Evolutionary conservation across 2,888 invertebrate species (phyloP).

Genomic region (Lasioglossum morio): DNA sequence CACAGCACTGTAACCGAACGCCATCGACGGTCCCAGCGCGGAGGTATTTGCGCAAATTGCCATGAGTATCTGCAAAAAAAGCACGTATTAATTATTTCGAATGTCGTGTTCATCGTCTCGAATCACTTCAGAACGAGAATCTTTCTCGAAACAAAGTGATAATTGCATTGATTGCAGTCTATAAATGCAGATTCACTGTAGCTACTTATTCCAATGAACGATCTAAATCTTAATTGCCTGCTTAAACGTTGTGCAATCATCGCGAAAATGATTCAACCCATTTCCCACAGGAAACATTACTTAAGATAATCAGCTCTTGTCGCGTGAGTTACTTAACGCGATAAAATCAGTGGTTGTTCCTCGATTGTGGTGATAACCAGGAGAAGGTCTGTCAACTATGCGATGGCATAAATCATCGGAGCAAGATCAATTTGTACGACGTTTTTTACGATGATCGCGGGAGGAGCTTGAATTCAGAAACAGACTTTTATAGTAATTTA

Average conservation of each 20-base stretch:
- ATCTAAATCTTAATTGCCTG: background rate
- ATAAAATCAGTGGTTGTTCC: background rate
- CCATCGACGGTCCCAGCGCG: slow-evolving; percentile 86
- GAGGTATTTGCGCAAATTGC: slow-evolving; percentile 85
- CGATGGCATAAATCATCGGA: background rate
- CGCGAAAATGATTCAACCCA: background rate
- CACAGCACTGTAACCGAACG: slow-evolving; percentile 87
- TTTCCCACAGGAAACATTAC: background rate
- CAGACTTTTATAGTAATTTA: slow-evolving; percentile 5
- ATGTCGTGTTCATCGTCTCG: background rate
- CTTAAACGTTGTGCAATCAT: background rate
- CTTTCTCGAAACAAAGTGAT: background rate
- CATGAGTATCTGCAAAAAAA: slow-evolving; percentile 83
- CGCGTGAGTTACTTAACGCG: background rate
- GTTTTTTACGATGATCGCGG: background rate
- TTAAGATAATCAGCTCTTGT: background rate
- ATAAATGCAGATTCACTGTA: background rate
- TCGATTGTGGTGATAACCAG: background rate
- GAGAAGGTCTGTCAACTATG: background rate
- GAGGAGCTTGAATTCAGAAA: background rate
- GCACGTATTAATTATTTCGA: background rate
- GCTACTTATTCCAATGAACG: background rate
- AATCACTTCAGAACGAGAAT: background rate
- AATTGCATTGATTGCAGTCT: background rate
- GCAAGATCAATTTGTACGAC: background rate